These are phyloP conservation scores for Bellardia pandia DNA, from an alignment of 2,888 invertebrate species.

Conservation along the genomic window DNA sequence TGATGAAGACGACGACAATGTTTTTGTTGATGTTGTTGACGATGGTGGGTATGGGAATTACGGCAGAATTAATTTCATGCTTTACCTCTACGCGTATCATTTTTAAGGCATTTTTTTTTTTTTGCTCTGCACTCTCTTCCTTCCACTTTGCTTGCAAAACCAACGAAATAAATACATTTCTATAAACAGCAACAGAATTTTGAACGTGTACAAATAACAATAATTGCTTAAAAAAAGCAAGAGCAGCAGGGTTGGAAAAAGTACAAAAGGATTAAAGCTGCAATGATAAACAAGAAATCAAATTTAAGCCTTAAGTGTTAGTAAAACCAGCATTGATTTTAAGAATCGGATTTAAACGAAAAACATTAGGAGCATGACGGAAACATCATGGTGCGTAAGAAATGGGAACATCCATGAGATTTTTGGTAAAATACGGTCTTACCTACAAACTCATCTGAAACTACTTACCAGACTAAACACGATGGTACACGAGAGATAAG, in stretches of 20 bases:
- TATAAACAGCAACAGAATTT: slow-evolving; percentile 42
- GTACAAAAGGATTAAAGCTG: too few species aligned
- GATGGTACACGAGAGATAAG: too few species aligned
- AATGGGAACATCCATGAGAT: too few species aligned
- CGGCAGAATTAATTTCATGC: slow-evolving; percentile 73
- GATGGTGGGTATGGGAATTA: slow-evolving; percentile 71
- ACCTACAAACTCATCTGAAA: too few species aligned
- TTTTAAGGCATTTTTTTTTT: slow-evolving; percentile 36
- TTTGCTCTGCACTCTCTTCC: not conserved
- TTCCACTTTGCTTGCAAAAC: not conserved
- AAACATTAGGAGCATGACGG: too few species aligned
- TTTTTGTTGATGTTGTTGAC: slow-evolving; percentile 52
- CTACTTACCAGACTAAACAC: too few species aligned
- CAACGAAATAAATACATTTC: slow-evolving; percentile 1
- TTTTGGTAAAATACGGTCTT: too few species aligned
- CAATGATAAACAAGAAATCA: too few species aligned
- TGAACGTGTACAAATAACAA: slow-evolving; percentile 12
- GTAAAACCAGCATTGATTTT: too few species aligned
- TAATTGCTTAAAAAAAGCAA: slow-evolving; percentile 18
- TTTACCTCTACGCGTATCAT: slow-evolving; percentile 65
- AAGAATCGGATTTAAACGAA: too few species aligned
- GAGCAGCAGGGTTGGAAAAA: slow-evolving; percentile 25
- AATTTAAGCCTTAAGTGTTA: too few species aligned
- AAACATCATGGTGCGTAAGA: too few species aligned
- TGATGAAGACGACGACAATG: slow-evolving; percentile 35